A percentile compares a stretch with the other conserved stretches of the same genome.
Conservation (phyloP, 2,888 invertebrate genomes). For the Deilephila porcellus region DNA sequence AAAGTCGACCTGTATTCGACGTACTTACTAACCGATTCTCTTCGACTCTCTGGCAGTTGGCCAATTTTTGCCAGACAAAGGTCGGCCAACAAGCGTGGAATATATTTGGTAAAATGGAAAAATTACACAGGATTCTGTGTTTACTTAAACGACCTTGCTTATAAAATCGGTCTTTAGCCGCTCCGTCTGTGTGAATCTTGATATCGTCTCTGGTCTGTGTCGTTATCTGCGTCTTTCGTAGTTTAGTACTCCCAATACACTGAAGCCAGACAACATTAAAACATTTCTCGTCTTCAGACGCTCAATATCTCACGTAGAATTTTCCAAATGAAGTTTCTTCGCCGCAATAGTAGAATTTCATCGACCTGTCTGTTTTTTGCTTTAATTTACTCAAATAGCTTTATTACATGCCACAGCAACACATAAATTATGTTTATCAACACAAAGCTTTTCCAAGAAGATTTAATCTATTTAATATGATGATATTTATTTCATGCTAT, state of each 20-base stretch:
- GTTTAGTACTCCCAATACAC: conserved; percentile 47
- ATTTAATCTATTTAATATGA: too few relatives aligned
- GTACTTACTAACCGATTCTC: conserved; percentile 20
- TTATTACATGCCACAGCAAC: background rate
- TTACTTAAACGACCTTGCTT: background rate
- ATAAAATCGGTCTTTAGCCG: background rate
- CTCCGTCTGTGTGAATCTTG: background rate
- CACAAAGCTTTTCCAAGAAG: too few relatives aligned
- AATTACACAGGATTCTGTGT: background rate
- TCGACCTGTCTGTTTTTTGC: background rate
- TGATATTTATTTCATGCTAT: too few relatives aligned
- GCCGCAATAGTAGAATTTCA: background rate
- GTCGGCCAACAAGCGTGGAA: conserved; percentile 10
- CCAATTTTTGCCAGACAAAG: conserved; percentile 3
- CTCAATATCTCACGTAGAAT: conserved; percentile 11
- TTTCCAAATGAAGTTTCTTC: background rate
- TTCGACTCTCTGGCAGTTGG: conserved; percentile 2
- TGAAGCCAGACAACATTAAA: conserved; percentile 3
- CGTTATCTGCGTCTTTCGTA: conserved; percentile 39
- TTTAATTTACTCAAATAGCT: background rate
- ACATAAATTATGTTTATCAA: too few relatives aligned
- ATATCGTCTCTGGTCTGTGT: background rate
- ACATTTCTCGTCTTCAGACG: conserved; percentile 5
- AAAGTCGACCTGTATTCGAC: conserved; percentile 6
- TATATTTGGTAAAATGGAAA: background rate